phyloP scores from a whole-genome alignment of 1,140 invertebrate species.

The Pentalonia nigronervosa region DNA sequence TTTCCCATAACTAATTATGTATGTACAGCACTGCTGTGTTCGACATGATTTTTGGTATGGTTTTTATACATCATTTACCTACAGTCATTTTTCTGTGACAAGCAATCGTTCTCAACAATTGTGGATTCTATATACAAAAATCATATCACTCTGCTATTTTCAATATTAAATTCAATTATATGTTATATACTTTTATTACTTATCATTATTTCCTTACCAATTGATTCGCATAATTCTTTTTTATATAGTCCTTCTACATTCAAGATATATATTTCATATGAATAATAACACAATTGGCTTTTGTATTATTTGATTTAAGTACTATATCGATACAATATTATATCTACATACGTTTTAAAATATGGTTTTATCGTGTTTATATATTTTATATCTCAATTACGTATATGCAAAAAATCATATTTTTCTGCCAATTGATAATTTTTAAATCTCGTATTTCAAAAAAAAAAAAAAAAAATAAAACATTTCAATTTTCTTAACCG shows the following conservation, averaged over 20 bases:
- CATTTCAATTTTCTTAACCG: background rate
- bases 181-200: background rate
- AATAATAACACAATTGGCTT: background rate
- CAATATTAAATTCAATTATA: background rate
- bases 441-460: slow-evolving; percentile 27
- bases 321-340: background rate
- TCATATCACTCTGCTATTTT: background rate
- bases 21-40: background rate
- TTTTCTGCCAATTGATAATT: background rate
- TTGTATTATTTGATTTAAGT: background rate
- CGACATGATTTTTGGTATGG: slow-evolving; percentile 8
- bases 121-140: background rate
- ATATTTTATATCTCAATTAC: background rate
- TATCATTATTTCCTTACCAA: background rate
- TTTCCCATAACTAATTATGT: slow-evolving; percentile 53
- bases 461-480: slow-evolving; percentile 21
- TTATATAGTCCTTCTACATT: no score
- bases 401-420: background rate
- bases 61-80: background rate
- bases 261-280: background rate
- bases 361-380: background rate
- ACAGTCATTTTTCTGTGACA: background rate
- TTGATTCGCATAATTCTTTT: background rate
- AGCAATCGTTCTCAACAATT: background rate
- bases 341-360: background rate